Base-by-base conservation (phyloP, 2,113 vertebrate genomes). In the Crotalus viridis region DNA sequence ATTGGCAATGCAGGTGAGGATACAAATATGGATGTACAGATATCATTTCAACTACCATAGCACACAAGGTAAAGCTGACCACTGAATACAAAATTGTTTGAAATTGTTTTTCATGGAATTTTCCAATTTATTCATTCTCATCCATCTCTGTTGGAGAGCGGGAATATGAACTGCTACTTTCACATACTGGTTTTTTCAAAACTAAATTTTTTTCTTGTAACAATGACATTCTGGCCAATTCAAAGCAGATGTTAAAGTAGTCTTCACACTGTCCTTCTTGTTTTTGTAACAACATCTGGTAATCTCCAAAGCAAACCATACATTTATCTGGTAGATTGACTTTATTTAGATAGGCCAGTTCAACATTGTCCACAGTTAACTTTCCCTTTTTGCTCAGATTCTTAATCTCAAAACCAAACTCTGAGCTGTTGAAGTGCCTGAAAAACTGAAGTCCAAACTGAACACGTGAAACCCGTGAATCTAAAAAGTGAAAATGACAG, bases 351-450 rank as follows among this genome's bases (percentile, higher is more conserved):
- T 98, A 98, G 59, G 92, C 96, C 94, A 99, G 97, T 28, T 96
- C 95, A 0, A 85, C 91, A 7, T 97, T 95, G 94, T 98, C 97
- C 33, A 99, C 98, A 0, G 92, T 52, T 90, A 99, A 48, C 0
- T 69, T 97, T 0, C 97, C 98, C 95, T 91, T 98, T 97, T 98
- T 98, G 96, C 99, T 99, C 96, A 99, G 59, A 96, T 99, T 99
- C 98, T 99, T 99, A 33, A 99, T 97, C 95, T 97, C 97, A 90
- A 99, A 99, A 7, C 95, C 96, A 54, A 97, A 93, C 2, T 98
- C 96, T 0, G 97, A 90, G 95, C 97, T 98, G 46, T 97, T 94
- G 1, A 98, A 95, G 0, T 95, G 96, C 51, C 97, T 98, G 96
- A 98, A 99, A 1, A 98, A 97, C 0, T 98, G 97, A 89, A 99